These are phyloP conservation scores for Climacteris rufus DNA, from an alignment of 2,113 vertebrate genomes.

Conservation along the genomic window DNA sequence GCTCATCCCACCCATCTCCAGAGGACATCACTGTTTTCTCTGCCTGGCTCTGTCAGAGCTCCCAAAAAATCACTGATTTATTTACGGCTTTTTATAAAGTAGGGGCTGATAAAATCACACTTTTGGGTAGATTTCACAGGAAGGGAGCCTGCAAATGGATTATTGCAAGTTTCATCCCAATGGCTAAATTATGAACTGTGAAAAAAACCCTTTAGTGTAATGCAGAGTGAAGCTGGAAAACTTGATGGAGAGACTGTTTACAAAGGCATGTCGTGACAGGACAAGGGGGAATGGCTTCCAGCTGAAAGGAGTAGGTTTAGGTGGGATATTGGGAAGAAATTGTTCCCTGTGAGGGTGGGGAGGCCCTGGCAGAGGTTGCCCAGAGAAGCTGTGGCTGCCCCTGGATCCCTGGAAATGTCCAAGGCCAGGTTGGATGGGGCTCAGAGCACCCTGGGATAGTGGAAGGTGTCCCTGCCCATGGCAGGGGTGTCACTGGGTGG, in stretches of 20 bases:
- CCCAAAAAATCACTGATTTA: neutral
- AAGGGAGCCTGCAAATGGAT: neutral
- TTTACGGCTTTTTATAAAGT: neutral
- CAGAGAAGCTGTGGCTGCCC: neutral
- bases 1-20: neutral
- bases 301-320: neutral
- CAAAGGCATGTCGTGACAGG: neutral
- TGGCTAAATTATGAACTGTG: neutral
- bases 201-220: neutral
- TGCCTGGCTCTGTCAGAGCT: neutral
- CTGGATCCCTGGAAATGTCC: neutral
- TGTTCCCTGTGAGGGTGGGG: fast-evolving
- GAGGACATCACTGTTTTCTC: neutral
- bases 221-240: neutral
- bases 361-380: neutral
- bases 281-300: neutral
- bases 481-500: neutral
- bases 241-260: neutral
- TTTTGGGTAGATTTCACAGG: neutral
- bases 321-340: neutral
- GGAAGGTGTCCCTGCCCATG: neutral
- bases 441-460: neutral
- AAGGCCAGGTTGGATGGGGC: neutral
- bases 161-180: neutral
- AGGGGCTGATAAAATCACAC: neutral